Percentiles rank a stretch among this genome's conserved stretches.
These are phyloP conservation scores for Melinaea menophilus DNA, from an alignment of 2,888 invertebrate species.

Conservation along the genomic window DNA sequence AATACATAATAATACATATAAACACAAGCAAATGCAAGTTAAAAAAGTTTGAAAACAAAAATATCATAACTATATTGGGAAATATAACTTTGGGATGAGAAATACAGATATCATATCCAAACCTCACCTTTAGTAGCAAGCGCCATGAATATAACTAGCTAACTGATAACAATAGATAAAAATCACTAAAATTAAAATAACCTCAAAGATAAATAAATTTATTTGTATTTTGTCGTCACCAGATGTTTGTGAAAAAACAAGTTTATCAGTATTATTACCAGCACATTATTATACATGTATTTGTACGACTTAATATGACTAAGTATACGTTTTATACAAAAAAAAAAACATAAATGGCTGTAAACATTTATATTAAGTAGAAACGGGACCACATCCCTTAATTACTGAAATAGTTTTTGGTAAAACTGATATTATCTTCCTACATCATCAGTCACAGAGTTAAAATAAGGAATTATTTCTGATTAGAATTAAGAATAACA, in stretches of 20 bases:
- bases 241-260: slow-evolving; percentile 1
- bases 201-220: slow-evolving; percentile 3
- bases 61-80: not conserved
- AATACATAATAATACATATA: not conserved
- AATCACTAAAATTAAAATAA: slow-evolving; percentile 13
- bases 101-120: slow-evolving; percentile 22
- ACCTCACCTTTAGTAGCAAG: slow-evolving; percentile 31
- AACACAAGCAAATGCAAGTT: not conserved
- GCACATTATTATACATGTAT: too few relatives aligned
- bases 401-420: too few relatives aligned
- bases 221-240: not conserved
- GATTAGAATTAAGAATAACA: too few relatives aligned
- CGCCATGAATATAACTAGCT: slow-evolving; percentile 27
- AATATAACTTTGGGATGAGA: not conserved
- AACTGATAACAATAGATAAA: slow-evolving; percentile 23
- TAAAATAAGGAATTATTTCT: too few relatives aligned
- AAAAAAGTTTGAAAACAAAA: not conserved
- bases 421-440: too few relatives aligned
- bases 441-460: too few relatives aligned
- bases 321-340: too few relatives aligned
- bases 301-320: too few relatives aligned
- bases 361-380: too few relatives aligned
- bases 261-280: slow-evolving; percentile 4
- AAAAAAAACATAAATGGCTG: too few relatives aligned
- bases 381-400: too few relatives aligned